A percentile compares a stretch with the other conserved stretches of the same genome.
Conservation (phyloP, 1,140 invertebrate species). For the Chelonus insularis region DNA sequence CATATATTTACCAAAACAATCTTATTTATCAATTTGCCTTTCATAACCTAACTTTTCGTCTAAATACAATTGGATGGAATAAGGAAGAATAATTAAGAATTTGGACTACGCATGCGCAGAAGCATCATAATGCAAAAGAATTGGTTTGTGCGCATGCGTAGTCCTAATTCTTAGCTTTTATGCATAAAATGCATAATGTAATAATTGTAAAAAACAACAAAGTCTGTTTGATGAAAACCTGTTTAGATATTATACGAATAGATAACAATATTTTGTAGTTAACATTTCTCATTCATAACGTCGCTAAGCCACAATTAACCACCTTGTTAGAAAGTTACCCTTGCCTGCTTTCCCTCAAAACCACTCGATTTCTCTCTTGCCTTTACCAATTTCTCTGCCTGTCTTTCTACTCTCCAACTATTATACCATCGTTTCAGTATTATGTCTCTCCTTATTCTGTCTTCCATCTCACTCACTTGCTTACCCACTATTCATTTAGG, state of each 20-base stretch:
- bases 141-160: too few species aligned
- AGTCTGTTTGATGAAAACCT: too few species aligned
- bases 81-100: too few species aligned
- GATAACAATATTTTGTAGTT: constrained; percentile 9
- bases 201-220: too few species aligned
- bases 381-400: constrained; percentile 23
- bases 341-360: constrained; percentile 28
- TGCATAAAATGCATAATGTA: too few species aligned
- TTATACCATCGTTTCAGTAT: constrained; percentile 16
- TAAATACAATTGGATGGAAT: too few species aligned
- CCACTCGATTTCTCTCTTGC: constrained; percentile 30
- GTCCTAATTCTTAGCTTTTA: too few species aligned
- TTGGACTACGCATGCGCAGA: too few species aligned
- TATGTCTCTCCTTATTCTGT: constrained; percentile 16
- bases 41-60: too few species aligned
- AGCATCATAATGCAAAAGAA: too few species aligned
- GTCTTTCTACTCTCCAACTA: constrained; percentile 24
- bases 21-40: too few species aligned
- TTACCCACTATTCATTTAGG: not conserved
- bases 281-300: constrained; percentile 53
- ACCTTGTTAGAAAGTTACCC: constrained; percentile 58
- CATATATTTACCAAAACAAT: too few species aligned
- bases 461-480: not conserved
- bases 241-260: constrained; percentile 22
- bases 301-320: constrained; percentile 57